Evolutionary conservation across 2,888 invertebrate species (phyloP).

Genomic region (Tipula confusa): DNA sequence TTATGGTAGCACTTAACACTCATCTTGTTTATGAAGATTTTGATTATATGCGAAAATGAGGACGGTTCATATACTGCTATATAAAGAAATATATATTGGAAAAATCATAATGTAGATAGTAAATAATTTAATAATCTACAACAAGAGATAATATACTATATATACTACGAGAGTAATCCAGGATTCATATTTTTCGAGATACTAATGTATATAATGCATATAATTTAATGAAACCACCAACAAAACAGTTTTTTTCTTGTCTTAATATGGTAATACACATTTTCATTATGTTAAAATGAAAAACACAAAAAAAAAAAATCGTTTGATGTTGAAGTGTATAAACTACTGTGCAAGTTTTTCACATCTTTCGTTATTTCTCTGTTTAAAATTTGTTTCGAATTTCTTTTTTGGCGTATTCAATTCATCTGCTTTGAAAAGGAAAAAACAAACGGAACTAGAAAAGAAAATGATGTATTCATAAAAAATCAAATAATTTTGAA

Average conservation of each 20-base stretch:
- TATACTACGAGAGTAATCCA: too few relatives aligned
- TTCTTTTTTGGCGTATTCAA: too few relatives aligned
- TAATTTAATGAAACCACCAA: neutral
- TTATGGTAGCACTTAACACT: neutral
- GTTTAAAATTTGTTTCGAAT: neutral
- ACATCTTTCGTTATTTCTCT: neutral
- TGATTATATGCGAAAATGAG: neutral
- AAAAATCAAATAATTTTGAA: neutral
- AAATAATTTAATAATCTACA: too few relatives aligned
- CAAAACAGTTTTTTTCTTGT: neutral
- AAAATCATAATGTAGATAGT: too few relatives aligned
- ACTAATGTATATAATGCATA: too few relatives aligned
- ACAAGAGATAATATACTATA: too few relatives aligned
- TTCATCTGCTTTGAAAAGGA: neutral
- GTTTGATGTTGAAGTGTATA: neutral
- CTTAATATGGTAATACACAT: neutral
- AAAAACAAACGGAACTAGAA: too few relatives aligned
- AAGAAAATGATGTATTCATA: too few relatives aligned
- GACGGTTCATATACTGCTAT: neutral
- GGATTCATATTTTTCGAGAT: too few relatives aligned
- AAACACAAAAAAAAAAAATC: neutral
- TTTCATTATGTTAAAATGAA: neutral
- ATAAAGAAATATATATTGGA: too few relatives aligned
- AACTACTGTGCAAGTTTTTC: neutral
- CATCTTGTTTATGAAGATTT: neutral